Base-by-base conservation (phyloP, 2,797 vertebrate species). In the Leptatherina wallacei region DNA sequence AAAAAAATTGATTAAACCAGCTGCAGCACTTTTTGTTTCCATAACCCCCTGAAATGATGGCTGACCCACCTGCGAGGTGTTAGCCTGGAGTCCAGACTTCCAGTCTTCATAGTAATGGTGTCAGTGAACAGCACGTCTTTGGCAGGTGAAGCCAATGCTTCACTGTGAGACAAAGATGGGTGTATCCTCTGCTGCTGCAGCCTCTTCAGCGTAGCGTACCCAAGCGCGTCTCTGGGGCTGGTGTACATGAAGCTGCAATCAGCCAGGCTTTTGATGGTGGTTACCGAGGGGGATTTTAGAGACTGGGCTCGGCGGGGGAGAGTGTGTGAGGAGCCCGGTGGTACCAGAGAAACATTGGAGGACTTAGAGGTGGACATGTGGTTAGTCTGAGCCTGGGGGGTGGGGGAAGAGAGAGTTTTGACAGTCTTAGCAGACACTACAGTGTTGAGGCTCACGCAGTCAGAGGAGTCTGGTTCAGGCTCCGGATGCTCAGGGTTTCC, bases 51-150 rank as follows among this genome's bases (percentile, higher is more conserved):
- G 13, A 0, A 14, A 30, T 3, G 4, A 32, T 18, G n/a, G 6
- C 6, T 8, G 42, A 69, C 81, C 92, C 92, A 99, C 98, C 98
- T 96, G 94, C 96, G 96, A 63, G 97, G 97, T 0, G 97, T 99
- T 29, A 99, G 91, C 47, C 98, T 95, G 79, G 98, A 99, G 88
- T 99, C 98, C 89, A 99, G 93, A 90, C 97, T 99, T 85, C 96
- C 97, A 1, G 97, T 97, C 92, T 99, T 99, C 98, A 99, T 99
- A 6, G 97, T 99, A 91, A 99, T 99, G 77, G 97, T 96, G 87
- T 99, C 97, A 0, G 98, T 98, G 81, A 99, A 99, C 27, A 99
- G 94, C 66, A 99, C 97, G 0, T 99, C 98, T 93, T 99, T 99
- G 78, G 98, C 98, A 9, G 98, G 98, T 11, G 98, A 99, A 29